Evolutionary conservation across 2,113 vertebrate species (phyloP).

Genomic region (Leptobrachium ailaonicum): DNA sequence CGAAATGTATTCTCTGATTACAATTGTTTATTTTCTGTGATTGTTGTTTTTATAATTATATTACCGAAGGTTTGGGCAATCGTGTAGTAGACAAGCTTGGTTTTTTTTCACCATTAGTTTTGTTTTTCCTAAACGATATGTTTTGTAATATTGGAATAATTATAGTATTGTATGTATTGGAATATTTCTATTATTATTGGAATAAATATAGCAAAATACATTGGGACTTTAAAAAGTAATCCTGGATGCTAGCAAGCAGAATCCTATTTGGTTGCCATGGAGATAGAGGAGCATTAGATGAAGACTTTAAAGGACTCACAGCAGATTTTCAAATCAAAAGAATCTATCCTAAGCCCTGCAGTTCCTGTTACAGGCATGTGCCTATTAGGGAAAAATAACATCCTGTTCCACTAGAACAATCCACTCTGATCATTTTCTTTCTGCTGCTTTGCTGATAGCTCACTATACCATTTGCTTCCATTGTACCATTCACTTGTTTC

Average conservation of each 20-base stretch:
- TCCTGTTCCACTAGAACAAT: constrained; percentile 21
- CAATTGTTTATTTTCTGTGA: too few relatives aligned
- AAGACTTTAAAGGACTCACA: constrained; percentile 45
- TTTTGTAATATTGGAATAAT: too few relatives aligned
- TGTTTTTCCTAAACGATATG: too few relatives aligned
- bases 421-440: constrained; percentile 32
- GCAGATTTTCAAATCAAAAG: constrained; percentile 47
- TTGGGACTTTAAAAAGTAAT: constrained; percentile 42
- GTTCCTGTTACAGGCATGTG: constrained; percentile 24
- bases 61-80: too few relatives aligned
- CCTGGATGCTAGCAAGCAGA: constrained; percentile 19
- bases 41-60: too few relatives aligned
- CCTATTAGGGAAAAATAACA: constrained; percentile 39
- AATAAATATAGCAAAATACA: constrained; percentile 25
- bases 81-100: too few relatives aligned
- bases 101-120: too few relatives aligned
- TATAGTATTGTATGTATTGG: too few relatives aligned
- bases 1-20: too few relatives aligned
- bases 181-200: too few relatives aligned
- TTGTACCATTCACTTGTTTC: constrained; percentile 4
- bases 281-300: constrained; percentile 41
- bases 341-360: constrained; percentile 22
- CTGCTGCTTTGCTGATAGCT: constrained; percentile 1
- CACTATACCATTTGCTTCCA: constrained; percentile 1
- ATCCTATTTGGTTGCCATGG: constrained; percentile 41